phyloP scores from a whole-genome alignment of 2,888 invertebrate genomes.

The Euzophera pinguis region DNA sequence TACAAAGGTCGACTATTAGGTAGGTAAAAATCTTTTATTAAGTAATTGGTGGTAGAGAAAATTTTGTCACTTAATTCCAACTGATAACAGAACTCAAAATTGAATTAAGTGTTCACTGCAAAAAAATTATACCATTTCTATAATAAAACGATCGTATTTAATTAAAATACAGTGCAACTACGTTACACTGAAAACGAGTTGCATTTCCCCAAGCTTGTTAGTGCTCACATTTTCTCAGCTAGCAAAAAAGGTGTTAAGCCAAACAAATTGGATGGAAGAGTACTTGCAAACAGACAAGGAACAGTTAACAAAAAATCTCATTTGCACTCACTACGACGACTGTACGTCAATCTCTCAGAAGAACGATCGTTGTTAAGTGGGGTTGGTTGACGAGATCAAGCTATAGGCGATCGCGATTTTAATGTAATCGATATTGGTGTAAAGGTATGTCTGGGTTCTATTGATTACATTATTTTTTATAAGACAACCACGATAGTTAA shows the following conservation, averaged over 20 bases:
- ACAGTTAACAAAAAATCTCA: slow-evolving; percentile 59
- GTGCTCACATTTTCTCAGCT: not conserved
- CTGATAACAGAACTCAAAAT: too few species aligned
- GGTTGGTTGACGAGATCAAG: slow-evolving; percentile 24
- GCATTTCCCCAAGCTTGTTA: slow-evolving; percentile 1
- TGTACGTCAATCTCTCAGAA: slow-evolving; percentile 62
- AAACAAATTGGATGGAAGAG: slow-evolving; percentile 18
- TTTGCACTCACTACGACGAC: slow-evolving; percentile 62
- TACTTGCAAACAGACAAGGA: slow-evolving; percentile 28
- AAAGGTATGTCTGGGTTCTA: not conserved
- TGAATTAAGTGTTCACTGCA: too few species aligned
- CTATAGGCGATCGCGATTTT: slow-evolving; percentile 25
- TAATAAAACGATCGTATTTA: not conserved
- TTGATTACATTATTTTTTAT: not conserved
- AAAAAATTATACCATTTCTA: too few species aligned
- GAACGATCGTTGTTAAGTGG: slow-evolving; percentile 49
- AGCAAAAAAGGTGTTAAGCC: slow-evolving; percentile 10
- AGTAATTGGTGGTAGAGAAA: too few species aligned
- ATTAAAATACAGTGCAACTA: not conserved
- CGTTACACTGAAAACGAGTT: not conserved
- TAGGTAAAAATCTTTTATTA: too few species aligned
- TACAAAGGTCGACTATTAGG: too few species aligned
- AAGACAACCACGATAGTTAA: too few species aligned
- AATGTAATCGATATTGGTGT: too few species aligned
- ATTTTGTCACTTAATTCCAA: too few species aligned